Evolutionary conservation across 2,888 invertebrate genomes (phyloP).

Genomic region (Tuta absoluta): DNA sequence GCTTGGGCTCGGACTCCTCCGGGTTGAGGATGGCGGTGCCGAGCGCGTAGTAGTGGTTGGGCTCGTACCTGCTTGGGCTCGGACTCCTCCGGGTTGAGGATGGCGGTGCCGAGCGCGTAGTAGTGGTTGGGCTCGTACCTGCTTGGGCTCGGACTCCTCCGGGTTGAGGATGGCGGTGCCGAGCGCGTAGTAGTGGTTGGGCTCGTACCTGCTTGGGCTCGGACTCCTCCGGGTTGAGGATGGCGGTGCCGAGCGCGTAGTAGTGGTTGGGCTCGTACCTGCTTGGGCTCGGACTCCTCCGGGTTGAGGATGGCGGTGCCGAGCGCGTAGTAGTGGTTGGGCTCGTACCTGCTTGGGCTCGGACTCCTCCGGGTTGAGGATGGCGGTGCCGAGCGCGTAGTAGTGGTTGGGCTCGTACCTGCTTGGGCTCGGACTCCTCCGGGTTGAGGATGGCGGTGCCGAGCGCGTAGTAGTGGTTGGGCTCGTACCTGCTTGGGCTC

Average conservation of each 20-base stretch:
- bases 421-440: conserved; percentile 88
- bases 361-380: conserved; percentile 96
- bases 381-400: conserved; percentile 96
- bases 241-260: conserved; percentile 97
- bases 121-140: conserved; percentile 90
- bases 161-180: conserved; percentile 97
- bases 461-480: conserved; percentile 95
- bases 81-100: conserved; percentile 92
- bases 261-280: conserved; percentile 94
- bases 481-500: conserved; percentile 89
- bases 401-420: conserved; percentile 94
- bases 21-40: conserved; percentile 97
- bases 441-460: conserved; percentile 89
- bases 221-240: conserved; percentile 96
- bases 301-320: conserved; percentile 89
- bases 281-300: neutral
- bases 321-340: conserved; percentile 75
- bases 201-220: conserved; percentile 96
- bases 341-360: conserved; percentile 87
- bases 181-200: conserved; percentile 94
- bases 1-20: conserved; percentile 96
- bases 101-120: conserved; percentile 92
- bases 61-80: conserved; percentile 97
- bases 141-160: conserved; percentile 96
- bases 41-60: conserved; percentile 94